Evolutionary conservation across 2,888 invertebrate genomes (phyloP), one percentile per base, ranked within the genome.

Genomic region (Mayetiola destructor): DNA sequence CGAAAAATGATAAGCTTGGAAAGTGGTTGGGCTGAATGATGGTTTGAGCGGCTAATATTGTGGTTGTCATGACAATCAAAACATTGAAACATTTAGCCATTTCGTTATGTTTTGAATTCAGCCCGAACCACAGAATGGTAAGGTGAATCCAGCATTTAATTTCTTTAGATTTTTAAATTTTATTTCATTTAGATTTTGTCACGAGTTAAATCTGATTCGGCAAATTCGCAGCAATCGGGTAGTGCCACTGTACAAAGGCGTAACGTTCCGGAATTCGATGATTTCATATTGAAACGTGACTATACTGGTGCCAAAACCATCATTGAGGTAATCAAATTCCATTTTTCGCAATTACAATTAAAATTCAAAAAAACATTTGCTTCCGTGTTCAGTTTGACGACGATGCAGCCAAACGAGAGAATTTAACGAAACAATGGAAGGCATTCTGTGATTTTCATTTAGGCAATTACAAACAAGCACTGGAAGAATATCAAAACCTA

Each of bases 391-490:
- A 18, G 16, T 42, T 42, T 18, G 18, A 21, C 27, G 52, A n/a
- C 4, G 23, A 14, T 14, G 12, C 10, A 21, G 27, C 9, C 27
- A 14, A 23, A 21, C 65, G 66, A 21, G 65, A 65, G 53, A 61
- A 64, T 6, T 75, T 76, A 72, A 66, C 72, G 16, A 85, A 88
- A 56, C 75, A 87, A 63, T 97, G 97, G 96, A 80, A 89, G 60
- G 96, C 90, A 0, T 96, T 93, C 73, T 94, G 95, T 70, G 85
- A 87, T 65, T 99, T 96, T 73, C 96, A 97, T 72, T 77, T 94
- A 60, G 96, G 94, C 2, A 93, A 97, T 68, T 95, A 94, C 73
- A 84, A 85, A 64, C 80, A 82, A 64, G 82, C 92, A 0, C 74
- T 90, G 64, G 79, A 84, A 61, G 79, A 84, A 56, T 90, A 88